Evolutionary conservation across 2,888 invertebrate genomes (phyloP).

Genomic region (Cerceris rybyensis): DNA sequence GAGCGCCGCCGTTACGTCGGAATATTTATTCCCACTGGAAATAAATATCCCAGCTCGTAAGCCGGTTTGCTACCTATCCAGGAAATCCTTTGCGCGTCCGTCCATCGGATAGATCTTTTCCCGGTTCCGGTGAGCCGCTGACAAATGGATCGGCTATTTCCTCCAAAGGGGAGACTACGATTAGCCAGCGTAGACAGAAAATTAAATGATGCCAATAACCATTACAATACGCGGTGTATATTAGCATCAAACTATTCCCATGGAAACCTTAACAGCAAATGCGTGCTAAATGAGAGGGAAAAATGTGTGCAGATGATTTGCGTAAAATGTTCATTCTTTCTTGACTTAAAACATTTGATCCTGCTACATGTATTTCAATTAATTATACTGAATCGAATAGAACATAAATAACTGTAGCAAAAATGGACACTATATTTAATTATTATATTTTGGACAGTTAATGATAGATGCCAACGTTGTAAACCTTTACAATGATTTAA

Average conservation of each 20-base stretch:
- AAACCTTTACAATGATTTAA: no score
- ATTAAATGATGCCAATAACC: conserved; percentile 67
- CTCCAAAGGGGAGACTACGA: conserved; percentile 55
- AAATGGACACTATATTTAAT: no score
- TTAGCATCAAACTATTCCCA: conserved; percentile 48
- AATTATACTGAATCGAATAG: no score
- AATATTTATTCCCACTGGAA: conserved; percentile 9
- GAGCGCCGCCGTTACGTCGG: background rate
- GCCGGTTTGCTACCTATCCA: conserved; percentile 36
- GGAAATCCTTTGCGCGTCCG: conserved; percentile 66
- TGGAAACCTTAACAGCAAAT: conserved; percentile 25
- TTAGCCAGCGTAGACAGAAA: conserved; percentile 65
- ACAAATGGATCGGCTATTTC: conserved; percentile 69
- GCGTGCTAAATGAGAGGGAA: no score
- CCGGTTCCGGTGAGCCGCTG: conserved; percentile 62
- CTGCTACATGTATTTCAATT: no score
- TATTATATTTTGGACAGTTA: no score
- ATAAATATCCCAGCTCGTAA: conserved; percentile 32
- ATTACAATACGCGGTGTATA: conserved; percentile 59
- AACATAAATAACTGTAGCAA: no score
- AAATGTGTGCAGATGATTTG: no score
- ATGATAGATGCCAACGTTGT: no score
- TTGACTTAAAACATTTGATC: no score
- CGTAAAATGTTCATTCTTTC: no score
- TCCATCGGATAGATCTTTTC: conserved; percentile 61